Conservation (phyloP, 2,888 invertebrate genomes). For the Capitulum mitella region DNA sequence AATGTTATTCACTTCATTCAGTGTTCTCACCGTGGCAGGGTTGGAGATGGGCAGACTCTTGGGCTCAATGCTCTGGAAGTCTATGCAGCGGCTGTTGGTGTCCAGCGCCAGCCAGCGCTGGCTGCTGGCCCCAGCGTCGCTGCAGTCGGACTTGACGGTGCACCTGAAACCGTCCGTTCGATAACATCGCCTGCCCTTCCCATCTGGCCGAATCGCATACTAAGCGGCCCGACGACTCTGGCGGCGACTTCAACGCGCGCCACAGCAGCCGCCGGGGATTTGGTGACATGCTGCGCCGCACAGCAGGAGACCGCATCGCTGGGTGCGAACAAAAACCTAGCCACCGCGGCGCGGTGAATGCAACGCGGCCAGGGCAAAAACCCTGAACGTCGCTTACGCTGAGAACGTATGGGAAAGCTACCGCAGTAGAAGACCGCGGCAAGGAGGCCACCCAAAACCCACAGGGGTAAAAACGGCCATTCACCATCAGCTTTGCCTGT, state of each 20-base stretch:
- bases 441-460: conserved; percentile 2
- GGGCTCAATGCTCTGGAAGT: conserved; percentile 16
- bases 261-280: not conserved
- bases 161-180: not conserved
- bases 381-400: not conserved
- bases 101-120: conserved; percentile 7
- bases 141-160: not conserved
- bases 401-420: not conserved
- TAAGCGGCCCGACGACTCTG: not conserved
- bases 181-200: not conserved
- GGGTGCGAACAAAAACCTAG: not conserved
- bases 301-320: conserved; percentile 1
- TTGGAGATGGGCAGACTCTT: not conserved
- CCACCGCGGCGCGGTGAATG: conserved; percentile 3
- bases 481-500: not conserved
- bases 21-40: conserved; percentile 1
- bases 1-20: too few relatives aligned
- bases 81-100: conserved; percentile 4
- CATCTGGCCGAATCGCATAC: not conserved
- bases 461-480: not conserved
- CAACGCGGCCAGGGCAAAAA: conserved; percentile 7
- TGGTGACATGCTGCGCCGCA: conserved; percentile 5
- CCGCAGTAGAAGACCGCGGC: not conserved
- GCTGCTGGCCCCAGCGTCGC: conserved; percentile 3
- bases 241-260: not conserved